These are phyloP conservation scores for Sphecodes monilicornis DNA, from an alignment of 2,888 invertebrate genomes.

Conservation along the genomic window DNA sequence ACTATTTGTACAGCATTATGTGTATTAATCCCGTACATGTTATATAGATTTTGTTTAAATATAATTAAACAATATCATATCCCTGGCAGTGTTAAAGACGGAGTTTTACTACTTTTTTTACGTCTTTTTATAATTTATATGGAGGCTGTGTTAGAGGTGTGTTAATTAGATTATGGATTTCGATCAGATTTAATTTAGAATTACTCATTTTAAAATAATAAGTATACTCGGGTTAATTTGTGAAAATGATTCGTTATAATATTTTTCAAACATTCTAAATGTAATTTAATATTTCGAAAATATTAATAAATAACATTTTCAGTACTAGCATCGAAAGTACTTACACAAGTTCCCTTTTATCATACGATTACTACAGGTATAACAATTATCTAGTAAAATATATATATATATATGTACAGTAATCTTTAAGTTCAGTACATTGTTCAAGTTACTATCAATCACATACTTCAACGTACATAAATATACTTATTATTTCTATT, in stretches of 20 bases:
- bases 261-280: conserved; percentile 68
- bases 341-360: conserved; percentile 34
- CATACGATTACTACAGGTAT: conserved; percentile 14
- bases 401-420: conserved; percentile 7
- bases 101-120: conserved; percentile 53
- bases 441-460: conserved; percentile 1
- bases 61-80: conserved; percentile 39
- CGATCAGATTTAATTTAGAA: conserved; percentile 35
- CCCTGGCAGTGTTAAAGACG: conserved; percentile 40
- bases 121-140: conserved; percentile 66
- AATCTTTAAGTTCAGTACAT: conserved; percentile 29
- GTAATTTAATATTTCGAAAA: conserved; percentile 75
- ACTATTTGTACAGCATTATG: conserved; percentile 60
- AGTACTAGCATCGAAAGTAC: conserved; percentile 48
- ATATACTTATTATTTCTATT: conserved; percentile 25
- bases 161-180: conserved; percentile 51
- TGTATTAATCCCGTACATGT: conserved; percentile 39
- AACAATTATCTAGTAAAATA: conserved; percentile 1
- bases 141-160: conserved; percentile 67
- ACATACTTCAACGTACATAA: conserved; percentile 9
- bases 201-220: conserved; percentile 23
- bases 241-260: conserved; percentile 43
- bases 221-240: conserved; percentile 53
- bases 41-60: conserved; percentile 37
- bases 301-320: conserved; percentile 76